Percentiles rank a stretch among this genome's conserved stretches.
Conservation (phyloP, 2,113 vertebrate species). For the Zapus hudsonius region DNA sequence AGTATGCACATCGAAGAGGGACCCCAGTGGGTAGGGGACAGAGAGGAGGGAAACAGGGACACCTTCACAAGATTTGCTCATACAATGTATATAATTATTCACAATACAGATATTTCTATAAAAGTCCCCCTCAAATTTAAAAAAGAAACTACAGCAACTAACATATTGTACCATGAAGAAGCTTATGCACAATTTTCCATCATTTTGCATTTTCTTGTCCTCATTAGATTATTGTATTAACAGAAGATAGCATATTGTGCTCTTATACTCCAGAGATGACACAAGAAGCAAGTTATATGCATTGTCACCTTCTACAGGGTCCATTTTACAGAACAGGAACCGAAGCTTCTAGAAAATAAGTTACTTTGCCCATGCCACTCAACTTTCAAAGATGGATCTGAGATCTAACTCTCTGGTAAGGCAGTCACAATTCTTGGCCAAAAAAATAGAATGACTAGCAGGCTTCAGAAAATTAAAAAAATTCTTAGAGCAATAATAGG, state of each 20-base stretch:
- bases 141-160: not conserved
- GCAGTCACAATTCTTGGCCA: not conserved
- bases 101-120: no score
- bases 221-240: not conserved
- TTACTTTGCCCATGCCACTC: not conserved
- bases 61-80: no score
- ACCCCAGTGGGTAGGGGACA: no score
- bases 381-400: not conserved
- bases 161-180: not conserved
- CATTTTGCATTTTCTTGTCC: not conserved
- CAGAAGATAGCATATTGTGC: not conserved
- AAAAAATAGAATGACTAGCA: not conserved
- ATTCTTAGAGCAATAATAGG: no score
- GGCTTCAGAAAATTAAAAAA: no score
- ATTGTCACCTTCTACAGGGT: not conserved
- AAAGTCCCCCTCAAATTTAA: no score
- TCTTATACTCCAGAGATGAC: not conserved
- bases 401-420: not conserved
- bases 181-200: not conserved
- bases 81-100: no score
- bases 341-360: not conserved
- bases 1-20: no score
- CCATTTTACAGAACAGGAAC: not conserved
- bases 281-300: not conserved
- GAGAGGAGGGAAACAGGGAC: no score